Base-by-base conservation (phyloP, 2,888 invertebrate genomes). In the Exephanes ischioxanthus region DNA sequence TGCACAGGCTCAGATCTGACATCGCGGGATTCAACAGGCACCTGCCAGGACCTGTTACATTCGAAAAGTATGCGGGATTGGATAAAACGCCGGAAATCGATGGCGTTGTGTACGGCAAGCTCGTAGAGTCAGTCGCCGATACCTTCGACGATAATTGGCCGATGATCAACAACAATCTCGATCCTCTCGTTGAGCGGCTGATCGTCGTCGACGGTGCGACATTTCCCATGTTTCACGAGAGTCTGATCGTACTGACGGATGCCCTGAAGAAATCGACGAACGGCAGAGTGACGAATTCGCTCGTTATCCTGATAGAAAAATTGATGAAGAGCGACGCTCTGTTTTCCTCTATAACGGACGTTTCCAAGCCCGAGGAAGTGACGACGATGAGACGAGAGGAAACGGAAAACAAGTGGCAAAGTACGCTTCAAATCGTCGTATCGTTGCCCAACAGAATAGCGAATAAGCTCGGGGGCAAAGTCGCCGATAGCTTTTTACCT, bases 401-500 rank as follows among this genome's bases (percentile, higher is more conserved):
- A 70, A 88, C 87, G 5, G 87, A 92, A 16, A 90, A 92, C 55
- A 89, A 88, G 37, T 96, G 96, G 95, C 94, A 95, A 83, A 94
- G 94, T 51, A 95, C 95, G 30, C 94, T 97, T 0, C 97, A 97
- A 90, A 89, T 95, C 68, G 89, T 97, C 75, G 94, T 96, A 7
- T 96, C 97, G 1, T 89, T 98, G 73, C 97, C 98, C 0, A 96
- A 95, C 89, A 94, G 96, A 87, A 94, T 97, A 61, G 97, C 97
- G 9, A 98, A 98, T 91, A 95, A 95, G 88, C 89, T 96, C 41
- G 94, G 96, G 85, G 94, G 94, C 1, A 94, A 95, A 45, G 94
- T 96, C 5, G 95, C 96, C 0, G 94, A 95, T 83, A 94, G 95
- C 22, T 97, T 97, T 90, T 93, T 95, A 0, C 94, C 95, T 0